Base-by-base conservation (phyloP, 1,140 invertebrate genomes). In the Ganaspis sp. region DNA sequence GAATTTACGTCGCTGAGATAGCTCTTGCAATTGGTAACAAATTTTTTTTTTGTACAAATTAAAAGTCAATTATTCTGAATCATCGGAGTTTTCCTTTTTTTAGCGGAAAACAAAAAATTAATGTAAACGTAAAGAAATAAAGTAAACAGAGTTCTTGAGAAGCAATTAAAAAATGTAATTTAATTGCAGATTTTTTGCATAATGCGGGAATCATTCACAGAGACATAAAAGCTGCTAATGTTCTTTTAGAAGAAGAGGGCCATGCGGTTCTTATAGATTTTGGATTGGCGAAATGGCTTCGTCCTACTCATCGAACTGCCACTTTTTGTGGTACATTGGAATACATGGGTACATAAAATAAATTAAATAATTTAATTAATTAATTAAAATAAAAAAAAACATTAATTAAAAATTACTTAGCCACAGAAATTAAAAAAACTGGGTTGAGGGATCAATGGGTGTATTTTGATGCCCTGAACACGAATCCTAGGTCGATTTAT, bases 221-320 rank as follows among this genome's bases (percentile, higher is more conserved):
- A 81, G 97, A 98, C 92, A 89, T 98, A 70, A 98, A 98, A 92
- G 94, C 97, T 81, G 96, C 98, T 90, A 98, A 98, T 90, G 94
- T 98, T 81, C 90, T 98, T n/a, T 90, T 98, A 73, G 96, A 98
- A 87, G 85, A 91, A 11, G 92, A 95, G 73, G 95, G 94, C 58
- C 96, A 98, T 90, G 93, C 96, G 23, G 94, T 96, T 84, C 86
- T 98, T 15, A 97, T 96, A 70, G 97, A 98, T 90, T 99, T 98
- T 92, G 97, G 97, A n/a, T 92, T 98, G 40, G 95, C 97, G 74
- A 98, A 98, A 93, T 97, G 97, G 96, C 91, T 98, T 45, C 92
- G 93, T 45, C 92, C 94, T 71, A 95, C 95, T 19, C 91, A 94
- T 54, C 93, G 94, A 77, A 98, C 97, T 0, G 93, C 92, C 53